Conservation (phyloP, 2,888 invertebrate species). For the Furcula furcula region DNA sequence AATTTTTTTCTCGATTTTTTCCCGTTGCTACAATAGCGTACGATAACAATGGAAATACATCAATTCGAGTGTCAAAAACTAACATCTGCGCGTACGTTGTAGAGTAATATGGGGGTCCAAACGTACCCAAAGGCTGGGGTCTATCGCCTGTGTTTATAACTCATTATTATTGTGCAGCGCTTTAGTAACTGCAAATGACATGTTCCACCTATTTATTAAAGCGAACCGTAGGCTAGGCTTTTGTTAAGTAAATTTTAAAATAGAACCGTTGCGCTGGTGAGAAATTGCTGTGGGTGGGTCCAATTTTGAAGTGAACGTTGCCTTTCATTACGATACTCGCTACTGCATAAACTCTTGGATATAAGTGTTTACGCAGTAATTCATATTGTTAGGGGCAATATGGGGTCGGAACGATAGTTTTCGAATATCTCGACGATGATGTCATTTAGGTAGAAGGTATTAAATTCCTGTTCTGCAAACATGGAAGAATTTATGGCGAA, state of each 20-base stretch:
- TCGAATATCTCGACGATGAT: neutral
- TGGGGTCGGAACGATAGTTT: neutral
- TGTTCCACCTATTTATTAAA: constrained; percentile 76
- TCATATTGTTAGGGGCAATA: constrained; percentile 34
- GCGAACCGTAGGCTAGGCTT: constrained; percentile 62
- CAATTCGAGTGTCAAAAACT: constrained; percentile 81
- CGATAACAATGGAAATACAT: constrained; percentile 74
- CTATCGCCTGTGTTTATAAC: constrained; percentile 72
- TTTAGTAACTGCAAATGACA: constrained; percentile 78
- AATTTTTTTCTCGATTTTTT: constrained; percentile 66
- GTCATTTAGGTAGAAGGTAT: neutral
- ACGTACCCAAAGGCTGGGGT: constrained; percentile 59
- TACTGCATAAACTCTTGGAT: constrained; percentile 44
- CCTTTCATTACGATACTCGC: constrained; percentile 51
- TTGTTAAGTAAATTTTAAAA: constrained; percentile 67
- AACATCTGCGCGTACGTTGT: constrained; percentile 79
- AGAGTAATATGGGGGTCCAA: constrained; percentile 66
- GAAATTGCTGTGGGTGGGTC: constrained; percentile 55
- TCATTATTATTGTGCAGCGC: constrained; percentile 76
- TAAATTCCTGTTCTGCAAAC: neutral
- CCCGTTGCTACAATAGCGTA: constrained; percentile 59
- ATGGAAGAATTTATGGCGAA: too few relatives aligned
- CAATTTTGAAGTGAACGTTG: constrained; percentile 35
- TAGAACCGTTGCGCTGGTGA: constrained; percentile 42
- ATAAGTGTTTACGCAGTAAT: constrained; percentile 54